Evolutionary conservation across 2,888 invertebrate genomes (phyloP).

Genomic region (Meteorus cinctellus): DNA sequence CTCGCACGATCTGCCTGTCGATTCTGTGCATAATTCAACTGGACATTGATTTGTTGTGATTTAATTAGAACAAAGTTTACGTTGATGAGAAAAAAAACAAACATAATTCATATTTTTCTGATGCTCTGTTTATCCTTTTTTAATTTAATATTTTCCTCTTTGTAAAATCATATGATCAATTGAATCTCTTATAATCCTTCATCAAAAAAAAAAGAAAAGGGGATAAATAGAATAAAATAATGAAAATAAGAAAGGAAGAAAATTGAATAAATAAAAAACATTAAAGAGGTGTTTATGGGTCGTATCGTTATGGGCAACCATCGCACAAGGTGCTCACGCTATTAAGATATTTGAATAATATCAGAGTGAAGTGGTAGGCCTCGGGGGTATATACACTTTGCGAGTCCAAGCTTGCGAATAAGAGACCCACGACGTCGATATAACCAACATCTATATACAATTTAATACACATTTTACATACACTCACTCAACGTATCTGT

Average conservation of each 20-base stretch:
- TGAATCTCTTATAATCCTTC: too few relatives aligned
- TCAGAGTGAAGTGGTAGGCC: conserved; percentile 34
- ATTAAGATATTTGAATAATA: conserved; percentile 60
- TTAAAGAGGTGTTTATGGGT: conserved; percentile 12
- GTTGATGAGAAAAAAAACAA: conserved; percentile 6
- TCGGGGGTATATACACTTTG: conserved; percentile 14
- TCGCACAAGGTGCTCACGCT: conserved; percentile 43
- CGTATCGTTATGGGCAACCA: conserved; percentile 33
- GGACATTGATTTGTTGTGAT: conserved; percentile 23
- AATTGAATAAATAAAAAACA: background rate
- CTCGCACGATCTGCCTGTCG: conserved; percentile 33
- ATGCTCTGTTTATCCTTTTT: too few relatives aligned
- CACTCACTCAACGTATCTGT: background rate
- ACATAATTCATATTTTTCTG: background rate
- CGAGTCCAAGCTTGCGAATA: background rate
- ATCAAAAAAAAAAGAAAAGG: too few relatives aligned
- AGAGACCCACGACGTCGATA: conserved; percentile 21
- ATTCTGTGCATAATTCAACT: conserved; percentile 18
- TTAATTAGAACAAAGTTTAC: conserved; percentile 15
- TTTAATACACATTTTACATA: background rate
- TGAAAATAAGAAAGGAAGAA: background rate
- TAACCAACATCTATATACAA: background rate
- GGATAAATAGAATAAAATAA: background rate
- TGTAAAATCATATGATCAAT: background rate
- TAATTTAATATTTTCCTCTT: background rate